phyloP scores from a whole-genome alignment of 2,797 vertebrate genomes.

The Sebastes umbrosus region DNA sequence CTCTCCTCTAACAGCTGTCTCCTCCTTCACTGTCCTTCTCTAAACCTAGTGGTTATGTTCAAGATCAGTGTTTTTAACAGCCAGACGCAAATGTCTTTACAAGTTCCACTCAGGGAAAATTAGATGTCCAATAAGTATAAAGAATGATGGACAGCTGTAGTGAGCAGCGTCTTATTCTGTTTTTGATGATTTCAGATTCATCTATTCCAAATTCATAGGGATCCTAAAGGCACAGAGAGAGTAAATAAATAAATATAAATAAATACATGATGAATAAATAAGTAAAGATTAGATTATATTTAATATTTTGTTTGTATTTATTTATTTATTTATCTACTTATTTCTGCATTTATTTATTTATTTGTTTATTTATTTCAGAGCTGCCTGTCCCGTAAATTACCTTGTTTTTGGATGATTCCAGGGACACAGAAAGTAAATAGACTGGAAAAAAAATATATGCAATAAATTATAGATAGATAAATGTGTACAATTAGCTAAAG shows the following conservation, averaged over 20 bases:
- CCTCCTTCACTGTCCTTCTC: slow-evolving; percentile 57
- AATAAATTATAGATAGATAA: background rate
- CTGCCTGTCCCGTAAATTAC: background rate
- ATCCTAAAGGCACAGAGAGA: background rate
- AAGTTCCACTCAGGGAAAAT: background rate
- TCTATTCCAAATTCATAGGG: background rate
- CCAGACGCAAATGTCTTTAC: background rate
- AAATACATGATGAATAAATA: background rate
- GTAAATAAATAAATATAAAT: background rate
- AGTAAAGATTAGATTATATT: background rate
- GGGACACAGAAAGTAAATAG: background rate
- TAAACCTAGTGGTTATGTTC: slow-evolving; percentile 11
- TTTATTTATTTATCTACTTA: background rate
- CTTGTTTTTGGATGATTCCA: background rate
- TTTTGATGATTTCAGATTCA: background rate
- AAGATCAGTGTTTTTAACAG: slow-evolving; percentile 9
- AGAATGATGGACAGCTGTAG: background rate
- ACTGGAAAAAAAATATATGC: background rate
- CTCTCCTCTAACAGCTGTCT: slow-evolving; percentile 76
- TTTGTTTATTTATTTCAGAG: background rate
- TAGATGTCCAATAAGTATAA: background rate
- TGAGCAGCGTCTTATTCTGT: background rate
- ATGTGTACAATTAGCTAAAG: background rate
- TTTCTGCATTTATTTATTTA: background rate
- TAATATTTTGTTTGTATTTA: background rate